Percentiles rank a stretch among this genome's conserved stretches.
Evolutionary conservation across 2,113 vertebrate genomes (phyloP).

Genomic region (Lamprotornis superbus): DNA sequence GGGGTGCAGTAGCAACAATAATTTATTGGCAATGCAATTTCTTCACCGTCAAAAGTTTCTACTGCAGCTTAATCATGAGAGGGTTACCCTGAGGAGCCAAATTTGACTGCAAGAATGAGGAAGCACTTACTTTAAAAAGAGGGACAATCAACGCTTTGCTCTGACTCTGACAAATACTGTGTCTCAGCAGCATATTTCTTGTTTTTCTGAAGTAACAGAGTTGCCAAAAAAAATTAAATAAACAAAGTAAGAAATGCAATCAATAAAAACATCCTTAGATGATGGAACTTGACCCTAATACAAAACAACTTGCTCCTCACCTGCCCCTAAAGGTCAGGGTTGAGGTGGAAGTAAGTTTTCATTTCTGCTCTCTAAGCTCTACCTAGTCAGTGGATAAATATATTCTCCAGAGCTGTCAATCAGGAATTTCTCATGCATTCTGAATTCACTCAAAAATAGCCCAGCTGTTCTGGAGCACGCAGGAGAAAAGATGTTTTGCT

Average conservation of each 20-base stretch:
- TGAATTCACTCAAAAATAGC: background rate
- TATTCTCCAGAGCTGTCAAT: conserved; percentile 14
- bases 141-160: background rate
- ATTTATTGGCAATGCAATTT: background rate
- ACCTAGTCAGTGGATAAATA: background rate
- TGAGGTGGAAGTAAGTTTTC: background rate
- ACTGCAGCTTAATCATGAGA: background rate
- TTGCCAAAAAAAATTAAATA: background rate
- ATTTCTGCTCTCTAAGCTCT: background rate
- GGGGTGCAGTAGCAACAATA: background rate
- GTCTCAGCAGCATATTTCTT: background rate
- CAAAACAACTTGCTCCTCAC: background rate
- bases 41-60: background rate
- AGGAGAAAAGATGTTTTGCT: background rate
- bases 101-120: background rate
- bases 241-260: background rate
- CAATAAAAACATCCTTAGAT: background rate
- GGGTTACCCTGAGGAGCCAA: background rate
- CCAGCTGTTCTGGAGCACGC: background rate
- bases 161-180: background rate
- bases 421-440: background rate
- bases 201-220: background rate
- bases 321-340: background rate
- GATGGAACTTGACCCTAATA: background rate
- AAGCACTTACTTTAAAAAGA: background rate